These are phyloP conservation scores for Synergus itoensis DNA, from an alignment of 2,888 invertebrate genomes.

Conservation along the genomic window DNA sequence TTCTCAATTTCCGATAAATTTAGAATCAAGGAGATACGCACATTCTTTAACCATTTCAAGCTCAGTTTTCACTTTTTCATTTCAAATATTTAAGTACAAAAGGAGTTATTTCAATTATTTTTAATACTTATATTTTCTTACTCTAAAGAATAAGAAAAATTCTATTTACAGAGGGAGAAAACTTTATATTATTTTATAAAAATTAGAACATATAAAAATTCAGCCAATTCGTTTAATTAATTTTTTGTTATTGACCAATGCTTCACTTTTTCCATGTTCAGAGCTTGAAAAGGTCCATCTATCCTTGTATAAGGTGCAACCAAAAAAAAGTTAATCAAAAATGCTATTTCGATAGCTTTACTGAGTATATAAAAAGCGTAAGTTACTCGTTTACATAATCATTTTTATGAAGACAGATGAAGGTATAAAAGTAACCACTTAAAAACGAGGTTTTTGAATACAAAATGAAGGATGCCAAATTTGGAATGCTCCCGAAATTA, in stretches of 20 bases:
- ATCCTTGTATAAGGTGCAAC: background rate
- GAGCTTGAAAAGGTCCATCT: background rate
- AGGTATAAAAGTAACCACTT: background rate
- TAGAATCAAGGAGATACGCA: background rate
- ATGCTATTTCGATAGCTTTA: background rate
- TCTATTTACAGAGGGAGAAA: background rate
- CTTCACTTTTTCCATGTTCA: background rate
- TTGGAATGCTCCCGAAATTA: background rate
- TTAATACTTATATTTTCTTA: conserved; percentile 4
- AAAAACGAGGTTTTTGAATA: background rate
- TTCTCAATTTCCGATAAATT: background rate
- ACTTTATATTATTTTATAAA: background rate
- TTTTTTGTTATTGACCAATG: background rate
- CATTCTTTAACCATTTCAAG: conserved; percentile 16
- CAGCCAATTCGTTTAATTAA: background rate
- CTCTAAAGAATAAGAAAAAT: background rate
- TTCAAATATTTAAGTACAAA: background rate
- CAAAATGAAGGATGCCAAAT: background rate
- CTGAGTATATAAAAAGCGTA: background rate
- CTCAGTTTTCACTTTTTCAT: background rate
- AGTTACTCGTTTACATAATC: background rate
- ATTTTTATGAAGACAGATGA: background rate
- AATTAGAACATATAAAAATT: background rate
- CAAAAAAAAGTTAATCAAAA: background rate
- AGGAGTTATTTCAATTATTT: background rate